Conservation (phyloP, 2,888 invertebrate species). For the Allolobophora icterica region DNA sequence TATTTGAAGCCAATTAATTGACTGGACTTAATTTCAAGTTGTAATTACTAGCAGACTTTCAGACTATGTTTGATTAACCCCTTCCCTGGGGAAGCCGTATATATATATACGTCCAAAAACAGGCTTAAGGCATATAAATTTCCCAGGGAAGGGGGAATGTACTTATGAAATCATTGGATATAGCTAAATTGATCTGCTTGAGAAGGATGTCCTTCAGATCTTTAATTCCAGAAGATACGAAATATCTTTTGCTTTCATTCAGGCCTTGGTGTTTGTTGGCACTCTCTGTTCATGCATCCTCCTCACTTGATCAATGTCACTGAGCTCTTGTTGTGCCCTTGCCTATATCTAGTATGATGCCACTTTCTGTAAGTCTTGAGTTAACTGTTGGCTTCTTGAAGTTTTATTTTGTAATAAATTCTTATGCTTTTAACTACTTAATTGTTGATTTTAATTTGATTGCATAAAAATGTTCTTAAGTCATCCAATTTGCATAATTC, state of each 20-base stretch:
- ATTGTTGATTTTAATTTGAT: background rate
- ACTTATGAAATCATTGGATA: too few relatives aligned
- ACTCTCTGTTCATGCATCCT: background rate
- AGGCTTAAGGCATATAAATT: too few relatives aligned
- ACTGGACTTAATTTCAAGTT: too few relatives aligned
- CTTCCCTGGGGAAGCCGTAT: too few relatives aligned
- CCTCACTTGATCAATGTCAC: background rate
- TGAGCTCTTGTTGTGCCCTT: background rate
- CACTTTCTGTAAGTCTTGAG: background rate
- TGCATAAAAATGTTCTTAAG: background rate
- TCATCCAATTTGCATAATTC: background rate
- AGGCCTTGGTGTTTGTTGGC: background rate
- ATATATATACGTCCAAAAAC: too few relatives aligned
- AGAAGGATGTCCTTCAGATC: background rate
- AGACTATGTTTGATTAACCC: too few relatives aligned
- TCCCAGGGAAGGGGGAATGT: too few relatives aligned
- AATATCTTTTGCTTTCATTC: background rate
- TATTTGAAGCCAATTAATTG: too few relatives aligned
- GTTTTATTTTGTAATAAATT: background rate
- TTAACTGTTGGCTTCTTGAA: background rate
- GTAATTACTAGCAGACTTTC: too few relatives aligned
- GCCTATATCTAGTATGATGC: background rate
- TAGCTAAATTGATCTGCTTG: background rate
- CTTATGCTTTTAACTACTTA: background rate
- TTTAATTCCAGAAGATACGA: background rate